Evolutionary conservation across 2,113 vertebrate species (phyloP).

Genomic region (Mus spicilegus): DNA sequence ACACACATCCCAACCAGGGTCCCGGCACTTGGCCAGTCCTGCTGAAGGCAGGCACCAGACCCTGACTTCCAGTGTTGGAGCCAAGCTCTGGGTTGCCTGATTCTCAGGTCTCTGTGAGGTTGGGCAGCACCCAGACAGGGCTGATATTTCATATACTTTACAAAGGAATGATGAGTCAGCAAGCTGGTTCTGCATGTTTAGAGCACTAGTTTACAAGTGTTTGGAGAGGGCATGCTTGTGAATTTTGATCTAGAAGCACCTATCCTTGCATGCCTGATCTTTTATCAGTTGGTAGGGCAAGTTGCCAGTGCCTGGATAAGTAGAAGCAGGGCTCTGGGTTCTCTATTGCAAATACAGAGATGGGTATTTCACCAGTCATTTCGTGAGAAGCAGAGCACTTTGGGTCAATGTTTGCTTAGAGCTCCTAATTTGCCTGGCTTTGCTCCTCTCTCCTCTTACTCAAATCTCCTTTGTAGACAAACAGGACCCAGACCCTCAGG

Average conservation of each 20-base stretch:
- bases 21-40: background rate
- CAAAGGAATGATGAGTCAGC: no score
- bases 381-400: background rate
- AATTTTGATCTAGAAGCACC: no score
- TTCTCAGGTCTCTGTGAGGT: background rate
- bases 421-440: background rate
- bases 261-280: background rate
- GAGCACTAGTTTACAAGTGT: background rate
- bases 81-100: background rate
- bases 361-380: background rate
- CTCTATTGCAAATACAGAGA: no score
- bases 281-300: background rate
- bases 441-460: no score
- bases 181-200: background rate
- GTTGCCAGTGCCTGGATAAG: no score
- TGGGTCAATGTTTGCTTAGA: background rate
- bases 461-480: background rate
- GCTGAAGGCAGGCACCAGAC: background rate
- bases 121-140: background rate
- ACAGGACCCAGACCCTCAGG: background rate
- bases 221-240: background rate
- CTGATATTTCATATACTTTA: background rate
- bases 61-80: no score
- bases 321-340: background rate
- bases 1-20: accelerated